Percentiles rank a stretch among this genome's conserved stretches.
Conservation (phyloP, 2,113 vertebrate species). For the Periophthalmus modestus region DNA sequence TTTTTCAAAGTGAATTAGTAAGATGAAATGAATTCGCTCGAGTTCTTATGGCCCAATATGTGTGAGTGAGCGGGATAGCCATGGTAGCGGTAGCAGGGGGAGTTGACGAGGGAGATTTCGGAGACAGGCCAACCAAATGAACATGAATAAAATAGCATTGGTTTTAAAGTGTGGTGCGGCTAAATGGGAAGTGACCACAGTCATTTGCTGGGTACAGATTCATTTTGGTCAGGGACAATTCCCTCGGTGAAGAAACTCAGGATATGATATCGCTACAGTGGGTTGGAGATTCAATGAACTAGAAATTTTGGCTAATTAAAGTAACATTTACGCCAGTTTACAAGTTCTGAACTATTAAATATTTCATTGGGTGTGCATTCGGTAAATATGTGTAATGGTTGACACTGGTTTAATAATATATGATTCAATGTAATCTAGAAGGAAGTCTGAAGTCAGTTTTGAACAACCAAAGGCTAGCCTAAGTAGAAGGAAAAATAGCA, state of each 20-base stretch:
- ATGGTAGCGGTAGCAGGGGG: conserved; percentile 12
- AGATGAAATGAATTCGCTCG: conserved; percentile 71
- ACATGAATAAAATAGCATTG: conserved; percentile 66
- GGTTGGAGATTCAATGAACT: conserved; percentile 22
- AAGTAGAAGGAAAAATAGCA: too few relatives aligned
- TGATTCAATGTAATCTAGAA: neutral
- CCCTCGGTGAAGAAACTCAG: conserved; percentile 32
- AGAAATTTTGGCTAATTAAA: conserved; percentile 18
- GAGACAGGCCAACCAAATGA: conserved; percentile 37
- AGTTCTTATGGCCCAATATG: conserved; percentile 30
- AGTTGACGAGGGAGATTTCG: conserved; percentile 22
- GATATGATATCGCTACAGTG: conserved; percentile 11
- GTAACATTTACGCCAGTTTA: neutral
- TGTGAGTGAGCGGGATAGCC: conserved; percentile 10
- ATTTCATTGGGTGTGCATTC: conserved; percentile 5
- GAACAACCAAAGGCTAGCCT: too few relatives aligned
- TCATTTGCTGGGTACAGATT: conserved; percentile 36
- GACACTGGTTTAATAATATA: neutral
- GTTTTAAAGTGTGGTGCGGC: conserved; percentile 48
- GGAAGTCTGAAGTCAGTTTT: neutral
- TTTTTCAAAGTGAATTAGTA: conserved; percentile 73
- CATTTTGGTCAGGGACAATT: conserved; percentile 54
- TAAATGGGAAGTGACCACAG: conserved; percentile 52
- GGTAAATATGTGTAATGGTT: neutral
- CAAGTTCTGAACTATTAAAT: conserved; percentile 11